These are phyloP conservation scores for Callimorpha dominula DNA, from an alignment of 2,888 invertebrate species.

Conservation along the genomic window DNA sequence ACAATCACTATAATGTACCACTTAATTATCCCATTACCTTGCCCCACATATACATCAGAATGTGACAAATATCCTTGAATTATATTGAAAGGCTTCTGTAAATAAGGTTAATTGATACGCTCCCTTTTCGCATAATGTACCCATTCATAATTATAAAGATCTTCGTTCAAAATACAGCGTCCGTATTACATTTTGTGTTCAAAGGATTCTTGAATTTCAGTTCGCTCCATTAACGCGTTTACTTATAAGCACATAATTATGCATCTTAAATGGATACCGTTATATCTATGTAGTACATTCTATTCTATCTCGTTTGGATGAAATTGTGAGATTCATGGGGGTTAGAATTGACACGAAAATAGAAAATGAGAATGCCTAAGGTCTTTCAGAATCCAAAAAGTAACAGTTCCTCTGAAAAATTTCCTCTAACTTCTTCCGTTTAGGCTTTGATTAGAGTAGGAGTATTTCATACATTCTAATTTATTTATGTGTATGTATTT, in stretches of 20 bases:
- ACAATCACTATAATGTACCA: not conserved
- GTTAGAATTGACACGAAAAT: no score
- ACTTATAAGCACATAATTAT: not conserved
- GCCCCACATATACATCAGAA: not conserved
- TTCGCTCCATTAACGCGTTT: not conserved
- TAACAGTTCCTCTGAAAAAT: no score
- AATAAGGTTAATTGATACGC: not conserved
- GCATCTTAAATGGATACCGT: not conserved
- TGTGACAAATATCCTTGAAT: not conserved
- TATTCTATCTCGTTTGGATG: not conserved
- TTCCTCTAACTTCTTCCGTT: no score
- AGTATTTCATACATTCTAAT: no score
- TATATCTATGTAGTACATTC: not conserved
- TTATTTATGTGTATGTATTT: no score
- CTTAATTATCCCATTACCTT: not conserved
- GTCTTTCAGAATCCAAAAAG: no score
- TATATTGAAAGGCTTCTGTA: not conserved
- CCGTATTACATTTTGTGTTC: not conserved
- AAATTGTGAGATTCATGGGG: no score
- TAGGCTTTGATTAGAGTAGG: no score
- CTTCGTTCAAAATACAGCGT: not conserved
- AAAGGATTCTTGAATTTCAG: conserved; percentile 1
- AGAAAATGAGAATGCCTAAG: no score
- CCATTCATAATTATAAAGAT: not conserved
- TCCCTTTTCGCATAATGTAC: not conserved